Evolutionary conservation across 2,888 invertebrate genomes (phyloP).

Genomic region (Stegana nigrithorax): DNA sequence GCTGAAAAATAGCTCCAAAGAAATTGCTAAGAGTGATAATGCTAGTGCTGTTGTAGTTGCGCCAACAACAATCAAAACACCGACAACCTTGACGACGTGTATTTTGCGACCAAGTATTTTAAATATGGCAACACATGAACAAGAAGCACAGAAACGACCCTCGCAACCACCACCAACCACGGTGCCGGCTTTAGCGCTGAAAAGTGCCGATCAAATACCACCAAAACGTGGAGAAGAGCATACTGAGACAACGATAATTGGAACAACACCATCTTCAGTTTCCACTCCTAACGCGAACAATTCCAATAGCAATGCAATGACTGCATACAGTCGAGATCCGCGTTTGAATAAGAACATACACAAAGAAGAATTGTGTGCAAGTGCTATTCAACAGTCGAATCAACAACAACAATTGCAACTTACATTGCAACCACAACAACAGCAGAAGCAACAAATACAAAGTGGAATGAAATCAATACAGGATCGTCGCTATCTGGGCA

Average conservation of each 20-base stretch:
- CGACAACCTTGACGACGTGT: slow-evolving; percentile 30
- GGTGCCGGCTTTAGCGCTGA: slow-evolving; percentile 4
- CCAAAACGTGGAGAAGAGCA: neutral
- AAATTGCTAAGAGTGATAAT: slow-evolving; percentile 26
- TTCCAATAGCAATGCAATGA: neutral
- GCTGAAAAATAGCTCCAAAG: slow-evolving; percentile 18
- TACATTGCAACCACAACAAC: neutral
- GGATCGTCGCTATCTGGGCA: neutral
- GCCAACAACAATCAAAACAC: slow-evolving; percentile 22
- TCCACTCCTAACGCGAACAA: neutral
- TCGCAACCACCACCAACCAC: slow-evolving; percentile 15
- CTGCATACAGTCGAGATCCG: slow-evolving; percentile 63
- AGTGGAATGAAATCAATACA: no score
- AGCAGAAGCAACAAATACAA: neutral
- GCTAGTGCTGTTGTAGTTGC: slow-evolving; percentile 18
- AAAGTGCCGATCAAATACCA: slow-evolving; percentile 5
- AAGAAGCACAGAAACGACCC: neutral
- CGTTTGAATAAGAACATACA: slow-evolving; percentile 66
- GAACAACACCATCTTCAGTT: neutral
- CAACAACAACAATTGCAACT: slow-evolving; percentile 6
- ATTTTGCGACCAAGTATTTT: slow-evolving; percentile 59
- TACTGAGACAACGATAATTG: neutral
- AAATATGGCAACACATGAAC: slow-evolving; percentile 31
- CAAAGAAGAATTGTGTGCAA: slow-evolving; percentile 53
- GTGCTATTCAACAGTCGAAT: no score